Conservation (phyloP, 2,797 vertebrate genomes). For the Otolemur crassicaudatus region DNA sequence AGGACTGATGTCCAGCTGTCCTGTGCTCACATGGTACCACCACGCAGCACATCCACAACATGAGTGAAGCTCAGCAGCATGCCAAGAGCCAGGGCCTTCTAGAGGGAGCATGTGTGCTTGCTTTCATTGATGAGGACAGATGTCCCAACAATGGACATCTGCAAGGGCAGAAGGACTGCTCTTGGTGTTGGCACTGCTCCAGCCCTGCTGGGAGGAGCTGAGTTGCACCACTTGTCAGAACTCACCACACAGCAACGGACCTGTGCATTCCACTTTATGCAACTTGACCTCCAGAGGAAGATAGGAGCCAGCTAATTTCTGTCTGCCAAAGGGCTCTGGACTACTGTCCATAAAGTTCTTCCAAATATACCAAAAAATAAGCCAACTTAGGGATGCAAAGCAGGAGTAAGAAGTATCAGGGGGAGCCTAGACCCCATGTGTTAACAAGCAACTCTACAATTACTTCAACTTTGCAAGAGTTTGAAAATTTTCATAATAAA, state of each 20-base stretch:
- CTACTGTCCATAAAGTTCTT: background rate
- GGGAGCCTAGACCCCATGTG: accelerated
- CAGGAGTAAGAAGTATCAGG: too few relatives aligned
- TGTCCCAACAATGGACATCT: too few relatives aligned
- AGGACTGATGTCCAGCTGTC: background rate
- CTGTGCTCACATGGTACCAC: background rate
- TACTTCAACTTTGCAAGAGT: background rate
- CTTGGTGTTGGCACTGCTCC: background rate
- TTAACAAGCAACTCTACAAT: background rate
- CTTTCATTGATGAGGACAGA: too few relatives aligned
- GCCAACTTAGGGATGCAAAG: background rate
- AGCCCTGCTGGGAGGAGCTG: too few relatives aligned
- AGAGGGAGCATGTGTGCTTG: background rate
- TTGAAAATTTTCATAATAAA: background rate
- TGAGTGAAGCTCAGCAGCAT: background rate
- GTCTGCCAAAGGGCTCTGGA: background rate
- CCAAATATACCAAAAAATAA: background rate
- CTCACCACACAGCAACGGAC: accelerated
- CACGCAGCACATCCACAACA: too few relatives aligned
- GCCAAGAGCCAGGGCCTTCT: background rate
- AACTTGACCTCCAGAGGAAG: background rate
- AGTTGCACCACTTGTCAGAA: background rate
- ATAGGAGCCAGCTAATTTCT: background rate
- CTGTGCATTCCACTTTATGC: background rate
- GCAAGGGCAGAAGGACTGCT: background rate